Base-by-base conservation (phyloP, 2,888 invertebrate genomes). In the Agriotes lineatus region DNA sequence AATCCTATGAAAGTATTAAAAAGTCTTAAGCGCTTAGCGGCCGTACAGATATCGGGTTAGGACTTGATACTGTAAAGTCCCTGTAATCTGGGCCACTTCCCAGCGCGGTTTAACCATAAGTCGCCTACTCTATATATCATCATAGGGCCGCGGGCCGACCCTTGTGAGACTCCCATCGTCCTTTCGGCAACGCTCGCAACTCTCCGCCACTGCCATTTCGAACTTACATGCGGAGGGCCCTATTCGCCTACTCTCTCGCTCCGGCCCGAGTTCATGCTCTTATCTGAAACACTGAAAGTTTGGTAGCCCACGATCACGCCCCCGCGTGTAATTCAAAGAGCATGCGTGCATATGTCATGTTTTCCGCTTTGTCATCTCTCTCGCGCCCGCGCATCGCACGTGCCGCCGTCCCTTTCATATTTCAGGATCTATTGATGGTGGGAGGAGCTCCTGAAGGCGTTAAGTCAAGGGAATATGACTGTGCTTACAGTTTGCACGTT, bases 21-120 rank as follows among this genome's bases (percentile, higher is more conserved):
- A 90, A 89, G 89, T 89, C 89, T 90, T 90, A 90, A 89, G 88
- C 88, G 89, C 89, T 90, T 90, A 89, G 86, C 78, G 76, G 74
- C 75, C 85, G 86, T 86, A 87, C 86, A 86, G 87, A 87, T 88
- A 88, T 87, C 88, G 88, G 88, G 87, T 87, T 82, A 82, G 81
- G 81, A 82, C 82, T 84, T 83, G 84, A 84, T 83, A 78, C 84
- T 81, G 83, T 82, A 84, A 84, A 84, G 84, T 84, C 84, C 81
- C 88, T 88, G 88, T 90, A 90, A 90, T 90, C 90, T 90, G 88
- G 89, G 88, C 89, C 90, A 90, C 90, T 90, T 89, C 89, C 90
- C 90, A 89, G 85, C 89, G 88, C 89, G 90, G 89, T 90, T 90
- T 90, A 90, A 89, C 88, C 82, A 87, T 90, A 90, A 90, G 89